Percentiles rank a stretch among this genome's conserved stretches.
These are phyloP conservation scores for Pyrgus malvae DNA, from an alignment of 2,888 invertebrate genomes.

Conservation along the genomic window DNA sequence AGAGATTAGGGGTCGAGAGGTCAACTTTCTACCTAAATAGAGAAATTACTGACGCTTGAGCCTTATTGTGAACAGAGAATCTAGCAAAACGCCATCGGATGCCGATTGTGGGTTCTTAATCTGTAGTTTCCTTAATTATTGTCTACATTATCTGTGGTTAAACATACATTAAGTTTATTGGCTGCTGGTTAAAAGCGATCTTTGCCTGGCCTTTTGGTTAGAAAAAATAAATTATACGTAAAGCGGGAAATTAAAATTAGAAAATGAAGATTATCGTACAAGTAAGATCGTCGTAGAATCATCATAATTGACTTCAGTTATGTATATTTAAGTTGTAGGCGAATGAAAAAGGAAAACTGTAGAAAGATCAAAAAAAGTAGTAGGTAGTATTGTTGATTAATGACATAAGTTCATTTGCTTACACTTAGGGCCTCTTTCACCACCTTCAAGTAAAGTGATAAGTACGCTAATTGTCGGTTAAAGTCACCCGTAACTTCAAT, in stretches of 20 bases:
- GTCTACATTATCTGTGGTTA: conserved; percentile 25
- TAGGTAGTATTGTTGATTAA: no score
- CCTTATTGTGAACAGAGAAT: conserved; percentile 25
- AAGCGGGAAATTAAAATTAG: conserved; percentile 24
- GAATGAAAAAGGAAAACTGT: no score
- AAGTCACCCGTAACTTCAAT: no score
- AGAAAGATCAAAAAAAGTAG: no score
- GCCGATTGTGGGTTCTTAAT: conserved; percentile 27
- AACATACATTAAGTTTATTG: conserved; percentile 26
- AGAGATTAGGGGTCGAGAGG: conserved; percentile 43
- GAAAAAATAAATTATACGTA: conserved; percentile 22
- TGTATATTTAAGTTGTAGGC: no score
- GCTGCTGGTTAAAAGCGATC: conserved; percentile 16
- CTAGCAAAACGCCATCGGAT: conserved; percentile 22
- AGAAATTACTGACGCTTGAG: conserved; percentile 40
- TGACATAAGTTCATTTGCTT: no score
- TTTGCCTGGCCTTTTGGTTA: conserved; percentile 22
- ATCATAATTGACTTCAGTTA: conserved; percentile 6
- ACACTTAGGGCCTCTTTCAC: no score
- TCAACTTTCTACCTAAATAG: conserved; percentile 55
- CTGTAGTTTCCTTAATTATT: conserved; percentile 23
- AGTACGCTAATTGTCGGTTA: no score
- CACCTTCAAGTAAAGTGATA: no score
- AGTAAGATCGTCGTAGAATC: not conserved
- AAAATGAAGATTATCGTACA: conserved; percentile 6